Base-by-base conservation (phyloP, 2,888 invertebrate genomes). In the Auanema sp. region DNA sequence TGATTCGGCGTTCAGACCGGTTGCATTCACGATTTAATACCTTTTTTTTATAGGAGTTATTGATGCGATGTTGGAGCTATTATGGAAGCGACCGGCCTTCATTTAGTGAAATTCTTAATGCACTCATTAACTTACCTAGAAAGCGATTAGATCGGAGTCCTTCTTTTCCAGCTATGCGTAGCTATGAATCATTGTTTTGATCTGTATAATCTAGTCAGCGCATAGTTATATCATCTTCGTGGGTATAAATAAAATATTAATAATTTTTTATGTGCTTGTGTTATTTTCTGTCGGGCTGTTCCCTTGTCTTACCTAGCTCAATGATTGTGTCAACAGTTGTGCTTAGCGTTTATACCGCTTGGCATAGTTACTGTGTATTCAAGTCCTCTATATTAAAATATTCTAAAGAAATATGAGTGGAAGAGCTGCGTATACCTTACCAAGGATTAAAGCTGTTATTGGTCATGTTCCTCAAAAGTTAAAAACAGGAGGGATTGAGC, bases 71-170 rank as follows among this genome's bases (percentile, higher is more conserved):
- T 86, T 98, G 98, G 97, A 90, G 92, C 65, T 94, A 90, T 85
- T 89, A 90, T 63, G 88, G 90, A 6, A 88, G 88, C 61, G 92
- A 93, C 83, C 89, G 98, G 70, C 93, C 93, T 0, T 92, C 94
- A 84, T 98, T 98, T 86, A 89, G 90, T 60, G 89, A 89, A 73
- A 87, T 98, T 65, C 89, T 92, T 76, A 86, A 86, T 63, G 89
- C 91, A 64, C 88, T 98, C 64, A 92, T 94, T 84, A 91, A 91
- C 84, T 88, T 98, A 80, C 97, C 98, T 52, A 92, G 93, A 86
- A 95, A 95, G 87, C 89, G 93, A 52, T 89, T 98, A 76, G 93
- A 93, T 57, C 90, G 98, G 73, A 95, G 94, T 84, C 98, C 98
- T 75, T 97, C 96, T 69, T 96, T 97, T 89, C 44, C 63, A 65